phyloP scores from a whole-genome alignment of 2,113 vertebrate species.

The Odontophorus gujanensis region DNA sequence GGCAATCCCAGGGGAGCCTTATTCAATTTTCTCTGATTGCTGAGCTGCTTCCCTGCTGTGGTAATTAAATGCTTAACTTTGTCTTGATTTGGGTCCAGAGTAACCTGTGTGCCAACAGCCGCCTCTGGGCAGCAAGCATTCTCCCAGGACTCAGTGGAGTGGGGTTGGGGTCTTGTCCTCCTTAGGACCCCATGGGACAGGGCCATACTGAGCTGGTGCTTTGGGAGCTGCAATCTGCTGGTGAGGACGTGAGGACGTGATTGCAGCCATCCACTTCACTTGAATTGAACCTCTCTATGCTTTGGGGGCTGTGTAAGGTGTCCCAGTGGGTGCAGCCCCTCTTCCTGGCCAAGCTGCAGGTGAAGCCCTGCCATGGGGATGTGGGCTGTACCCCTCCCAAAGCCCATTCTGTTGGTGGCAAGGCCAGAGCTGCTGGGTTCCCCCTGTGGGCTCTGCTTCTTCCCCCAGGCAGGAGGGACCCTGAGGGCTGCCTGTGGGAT shows the following conservation, averaged over 20 bases:
- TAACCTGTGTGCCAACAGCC: constrained; percentile 3
- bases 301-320: neutral
- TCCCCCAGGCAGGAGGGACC: neutral
- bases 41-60: constrained; percentile 41
- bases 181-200: fast-evolving
- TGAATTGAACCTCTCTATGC: fast-evolving
- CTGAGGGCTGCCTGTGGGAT: neutral
- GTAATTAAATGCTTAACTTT: constrained; percentile 79
- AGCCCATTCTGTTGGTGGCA: neutral
- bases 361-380: neutral
- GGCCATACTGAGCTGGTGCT: neutral
- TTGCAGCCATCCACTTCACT: fast-evolving
- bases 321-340: neutral
- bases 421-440: neutral
- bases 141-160: neutral
- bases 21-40: constrained; percentile 77
- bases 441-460: neutral
- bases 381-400: neutral
- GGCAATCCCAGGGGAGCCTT: constrained; percentile 55
- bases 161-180: neutral
- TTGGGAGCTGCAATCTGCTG: neutral
- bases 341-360: neutral
- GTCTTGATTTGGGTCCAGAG: constrained; percentile 67
- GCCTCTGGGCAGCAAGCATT: neutral
- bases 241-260: neutral